Evolutionary conservation across 2,113 vertebrate genomes (phyloP).

Genomic region (Capricornis sumatraensis): DNA sequence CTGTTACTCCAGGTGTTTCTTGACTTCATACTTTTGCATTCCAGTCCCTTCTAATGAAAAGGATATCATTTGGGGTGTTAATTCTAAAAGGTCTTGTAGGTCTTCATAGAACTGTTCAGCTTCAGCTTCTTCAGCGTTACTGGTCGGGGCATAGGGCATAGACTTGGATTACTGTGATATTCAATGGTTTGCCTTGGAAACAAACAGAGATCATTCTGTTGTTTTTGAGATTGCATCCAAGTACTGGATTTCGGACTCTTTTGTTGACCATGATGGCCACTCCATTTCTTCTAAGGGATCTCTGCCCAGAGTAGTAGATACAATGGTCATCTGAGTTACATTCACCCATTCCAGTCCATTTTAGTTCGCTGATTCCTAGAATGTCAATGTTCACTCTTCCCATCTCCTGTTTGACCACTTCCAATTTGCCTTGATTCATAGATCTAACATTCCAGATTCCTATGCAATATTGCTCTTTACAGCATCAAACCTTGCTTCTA

Average conservation of each 20-base stretch:
- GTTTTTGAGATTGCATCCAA: background rate
- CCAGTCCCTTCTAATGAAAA: background rate
- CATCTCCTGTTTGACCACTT: background rate
- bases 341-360: background rate
- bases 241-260: background rate
- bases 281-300: background rate
- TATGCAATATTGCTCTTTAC: background rate
- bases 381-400: background rate
- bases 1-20: background rate
- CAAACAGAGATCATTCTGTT: background rate
- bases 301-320: background rate
- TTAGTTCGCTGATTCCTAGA: background rate
- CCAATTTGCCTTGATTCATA: background rate
- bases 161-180: background rate
- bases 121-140: background rate
- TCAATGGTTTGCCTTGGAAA: background rate
- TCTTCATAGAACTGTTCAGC: background rate
- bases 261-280: background rate
- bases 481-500: background rate
- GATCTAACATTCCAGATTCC: background rate
- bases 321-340: background rate
- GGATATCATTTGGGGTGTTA: background rate
- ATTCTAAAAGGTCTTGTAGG: background rate
- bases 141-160: background rate
- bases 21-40: background rate